phyloP scores from a whole-genome alignment of 2,888 invertebrate genomes.

The Heliconius ismenius region DNA sequence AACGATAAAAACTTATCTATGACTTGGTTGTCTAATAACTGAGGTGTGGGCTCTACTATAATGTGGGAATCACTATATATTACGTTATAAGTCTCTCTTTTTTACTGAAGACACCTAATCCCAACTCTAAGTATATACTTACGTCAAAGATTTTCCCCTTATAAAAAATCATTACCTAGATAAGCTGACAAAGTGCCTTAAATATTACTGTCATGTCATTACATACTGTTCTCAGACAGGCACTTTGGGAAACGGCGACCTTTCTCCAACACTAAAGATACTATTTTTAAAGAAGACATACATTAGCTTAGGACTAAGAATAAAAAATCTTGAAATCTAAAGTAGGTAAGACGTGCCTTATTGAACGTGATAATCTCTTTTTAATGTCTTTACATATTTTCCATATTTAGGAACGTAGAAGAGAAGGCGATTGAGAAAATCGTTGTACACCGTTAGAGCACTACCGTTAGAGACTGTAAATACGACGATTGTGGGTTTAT shows the following conservation, averaged over 20 bases:
- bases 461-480: too few relatives aligned
- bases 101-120: not conserved
- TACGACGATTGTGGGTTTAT: not conserved
- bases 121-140: not conserved
- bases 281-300: slow-evolving; percentile 9
- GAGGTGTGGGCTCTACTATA: not conserved
- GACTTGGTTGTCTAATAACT: not conserved
- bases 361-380: not conserved
- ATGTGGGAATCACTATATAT: not conserved
- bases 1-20: too few relatives aligned
- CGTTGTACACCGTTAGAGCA: too few relatives aligned
- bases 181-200: slow-evolving; percentile 2
- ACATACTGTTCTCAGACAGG: not conserved
- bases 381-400: not conserved
- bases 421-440: not conserved
- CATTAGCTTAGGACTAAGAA: not conserved
- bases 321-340: not conserved
- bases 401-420: not conserved
- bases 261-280: not conserved
- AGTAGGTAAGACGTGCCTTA: too few relatives aligned
- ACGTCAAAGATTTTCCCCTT: not conserved
- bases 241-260: not conserved
- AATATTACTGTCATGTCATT: slow-evolving; percentile 12
- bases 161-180: slow-evolving; percentile 1
- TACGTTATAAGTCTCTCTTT: not conserved